These are phyloP conservation scores for Stratiomys singularior DNA, from an alignment of 2,888 invertebrate species.

Conservation along the genomic window DNA sequence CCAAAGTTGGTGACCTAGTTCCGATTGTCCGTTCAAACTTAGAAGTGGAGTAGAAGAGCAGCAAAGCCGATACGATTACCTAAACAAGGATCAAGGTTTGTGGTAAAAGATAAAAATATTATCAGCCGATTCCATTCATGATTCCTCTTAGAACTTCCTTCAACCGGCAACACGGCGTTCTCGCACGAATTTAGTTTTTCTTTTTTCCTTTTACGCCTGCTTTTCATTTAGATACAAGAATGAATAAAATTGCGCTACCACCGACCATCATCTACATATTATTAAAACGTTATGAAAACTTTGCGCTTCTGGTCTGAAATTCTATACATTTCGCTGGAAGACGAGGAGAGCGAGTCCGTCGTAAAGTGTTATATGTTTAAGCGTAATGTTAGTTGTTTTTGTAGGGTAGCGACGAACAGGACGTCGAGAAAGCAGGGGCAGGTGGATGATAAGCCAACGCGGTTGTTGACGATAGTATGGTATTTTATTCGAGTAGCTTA, in stretches of 20 bases:
- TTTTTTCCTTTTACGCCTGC: background rate
- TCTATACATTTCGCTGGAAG: background rate
- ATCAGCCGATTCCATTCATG: no score
- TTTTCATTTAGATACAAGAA: background rate
- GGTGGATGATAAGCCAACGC: background rate
- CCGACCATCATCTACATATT: constrained; percentile 4
- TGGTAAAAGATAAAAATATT: no score
- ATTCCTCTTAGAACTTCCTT: background rate
- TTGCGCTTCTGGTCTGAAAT: background rate
- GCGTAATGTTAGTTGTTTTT: background rate
- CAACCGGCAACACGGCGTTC: background rate
- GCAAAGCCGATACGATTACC: no score
- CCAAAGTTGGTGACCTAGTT: no score
- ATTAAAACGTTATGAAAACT: constrained; percentile 14
- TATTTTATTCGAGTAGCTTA: constrained; percentile 1
- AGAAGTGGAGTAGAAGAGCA: no score
- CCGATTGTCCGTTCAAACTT: no score
- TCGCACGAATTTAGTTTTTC: background rate
- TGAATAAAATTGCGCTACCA: constrained; percentile 3
- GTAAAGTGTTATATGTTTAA: background rate
- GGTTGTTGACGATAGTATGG: background rate
- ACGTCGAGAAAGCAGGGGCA: no score
- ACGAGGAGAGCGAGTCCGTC: background rate
- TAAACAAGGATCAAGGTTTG: no score
- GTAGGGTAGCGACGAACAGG: background rate